Evolutionary conservation across 2,888 invertebrate species (phyloP).

Genomic region (Rhaphigaster nebulosa): DNA sequence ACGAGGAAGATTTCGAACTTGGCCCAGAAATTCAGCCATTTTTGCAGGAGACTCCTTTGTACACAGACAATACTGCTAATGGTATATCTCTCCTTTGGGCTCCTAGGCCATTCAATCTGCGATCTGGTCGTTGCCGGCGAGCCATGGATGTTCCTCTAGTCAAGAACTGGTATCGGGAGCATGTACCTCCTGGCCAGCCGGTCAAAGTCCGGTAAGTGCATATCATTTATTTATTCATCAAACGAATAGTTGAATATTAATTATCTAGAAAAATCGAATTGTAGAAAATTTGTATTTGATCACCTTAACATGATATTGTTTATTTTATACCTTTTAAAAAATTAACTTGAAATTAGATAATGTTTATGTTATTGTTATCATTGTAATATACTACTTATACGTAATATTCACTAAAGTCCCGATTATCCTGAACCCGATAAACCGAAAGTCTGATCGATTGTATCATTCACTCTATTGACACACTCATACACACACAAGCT

Average conservation of each 20-base stretch:
- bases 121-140: slow-evolving; percentile 85
- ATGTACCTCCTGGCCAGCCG: slow-evolving; percentile 95
- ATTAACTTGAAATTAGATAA: no score
- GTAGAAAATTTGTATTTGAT: no score
- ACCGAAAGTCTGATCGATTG: no score
- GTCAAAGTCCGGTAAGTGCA: slow-evolving; percentile 77
- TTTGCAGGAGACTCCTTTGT: slow-evolving; percentile 93
- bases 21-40: slow-evolving; percentile 93
- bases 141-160: slow-evolving; percentile 98
- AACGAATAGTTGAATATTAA: neutral
- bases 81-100: slow-evolving; percentile 98
- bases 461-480: no score
- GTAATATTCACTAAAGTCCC: no score
- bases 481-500: no score
- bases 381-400: no score
- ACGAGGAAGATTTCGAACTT: slow-evolving; percentile 93
- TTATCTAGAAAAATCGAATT: no score
- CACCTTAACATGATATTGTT: no score
- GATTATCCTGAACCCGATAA: no score
- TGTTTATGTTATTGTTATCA: no score
- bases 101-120: slow-evolving; percentile 95
- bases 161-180: slow-evolving; percentile 97
- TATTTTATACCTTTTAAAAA: no score
- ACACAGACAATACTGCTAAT: slow-evolving; percentile 98
- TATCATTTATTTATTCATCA: neutral